Conservation (phyloP, 1,140 invertebrate genomes). For the Aleiodes sp. region DNA sequence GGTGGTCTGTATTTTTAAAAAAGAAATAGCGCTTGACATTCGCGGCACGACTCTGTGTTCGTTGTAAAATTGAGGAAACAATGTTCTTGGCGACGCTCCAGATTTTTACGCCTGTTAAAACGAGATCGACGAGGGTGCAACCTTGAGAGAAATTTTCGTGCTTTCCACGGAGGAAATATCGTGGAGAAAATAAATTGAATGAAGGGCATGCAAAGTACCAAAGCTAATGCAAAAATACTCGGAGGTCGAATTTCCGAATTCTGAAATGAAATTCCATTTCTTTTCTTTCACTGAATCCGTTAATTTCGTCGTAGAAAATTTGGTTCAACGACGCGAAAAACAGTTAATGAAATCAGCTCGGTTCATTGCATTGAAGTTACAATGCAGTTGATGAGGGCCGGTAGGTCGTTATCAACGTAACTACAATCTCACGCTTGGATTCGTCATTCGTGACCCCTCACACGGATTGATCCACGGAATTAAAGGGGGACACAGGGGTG, state of each 20-base stretch:
- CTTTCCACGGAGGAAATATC: background rate
- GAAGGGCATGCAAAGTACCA: no score
- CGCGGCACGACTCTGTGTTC: background rate
- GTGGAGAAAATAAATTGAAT: background rate
- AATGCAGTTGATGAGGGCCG: background rate
- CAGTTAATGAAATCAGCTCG: background rate
- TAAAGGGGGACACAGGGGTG: background rate
- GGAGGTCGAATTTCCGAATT: no score
- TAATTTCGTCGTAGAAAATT: background rate
- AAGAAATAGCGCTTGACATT: background rate
- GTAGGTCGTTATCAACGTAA: background rate
- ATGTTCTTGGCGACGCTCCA: slow-evolving; percentile 41
- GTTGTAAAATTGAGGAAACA: background rate
- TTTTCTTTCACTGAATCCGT: background rate
- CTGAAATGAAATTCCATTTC: no score
- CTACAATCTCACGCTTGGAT: background rate
- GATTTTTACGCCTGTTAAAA: slow-evolving; percentile 53
- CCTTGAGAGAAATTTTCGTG: background rate
- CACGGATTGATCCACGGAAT: slow-evolving; percentile 1
- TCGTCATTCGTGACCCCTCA: background rate
- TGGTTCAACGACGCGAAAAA: background rate
- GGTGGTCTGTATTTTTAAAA: background rate
- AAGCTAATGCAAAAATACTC: no score
- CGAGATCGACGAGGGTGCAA: slow-evolving; percentile 21
- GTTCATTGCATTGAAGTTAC: background rate